phyloP scores from a whole-genome alignment of 2,797 vertebrate species.

The Sebastiscus albofasciatus region DNA sequence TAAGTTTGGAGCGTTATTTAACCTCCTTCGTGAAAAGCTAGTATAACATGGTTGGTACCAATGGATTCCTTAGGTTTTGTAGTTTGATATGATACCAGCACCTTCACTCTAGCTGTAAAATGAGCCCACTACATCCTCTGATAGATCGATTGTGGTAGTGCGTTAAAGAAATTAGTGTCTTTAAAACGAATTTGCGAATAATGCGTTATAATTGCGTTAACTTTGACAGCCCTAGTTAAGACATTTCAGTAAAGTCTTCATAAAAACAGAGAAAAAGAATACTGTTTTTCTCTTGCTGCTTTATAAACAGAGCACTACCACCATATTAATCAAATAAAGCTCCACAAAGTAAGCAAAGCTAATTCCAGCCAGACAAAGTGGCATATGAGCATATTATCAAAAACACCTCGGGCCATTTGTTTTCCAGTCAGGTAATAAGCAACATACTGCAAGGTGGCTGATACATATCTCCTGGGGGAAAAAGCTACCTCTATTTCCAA shows the following conservation, averaged over 20 bases:
- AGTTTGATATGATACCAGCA: too few relatives aligned
- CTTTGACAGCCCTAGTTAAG: too few relatives aligned
- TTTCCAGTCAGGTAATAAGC: constrained; percentile 53
- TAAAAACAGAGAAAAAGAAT: not conserved
- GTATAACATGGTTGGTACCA: too few relatives aligned
- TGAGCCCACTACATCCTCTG: too few relatives aligned
- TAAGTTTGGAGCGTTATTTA: too few relatives aligned
- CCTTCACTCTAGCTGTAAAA: too few relatives aligned
- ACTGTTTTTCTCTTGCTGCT: not conserved
- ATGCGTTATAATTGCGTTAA: too few relatives aligned
- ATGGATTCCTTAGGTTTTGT: too few relatives aligned
- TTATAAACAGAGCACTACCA: not conserved
- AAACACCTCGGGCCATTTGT: constrained; percentile 40
- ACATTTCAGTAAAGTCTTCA: not conserved
- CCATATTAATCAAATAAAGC: constrained; percentile 1
- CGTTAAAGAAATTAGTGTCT: too few relatives aligned
- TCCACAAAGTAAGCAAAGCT: constrained; percentile 25
- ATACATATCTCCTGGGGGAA: constrained; percentile 3
- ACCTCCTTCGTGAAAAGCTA: too few relatives aligned
- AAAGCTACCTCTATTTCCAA: constrained; percentile 29
- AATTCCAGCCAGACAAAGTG: constrained; percentile 19
- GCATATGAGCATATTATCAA: constrained; percentile 9
- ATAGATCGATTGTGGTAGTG: too few relatives aligned
- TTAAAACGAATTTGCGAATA: too few relatives aligned
- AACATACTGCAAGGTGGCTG: constrained; percentile 14